A percentile compares a stretch with the other conserved stretches of the same genome.
Evolutionary conservation across 2,113 vertebrate genomes (phyloP).

Genomic region (Nesoenas mayeri): DNA sequence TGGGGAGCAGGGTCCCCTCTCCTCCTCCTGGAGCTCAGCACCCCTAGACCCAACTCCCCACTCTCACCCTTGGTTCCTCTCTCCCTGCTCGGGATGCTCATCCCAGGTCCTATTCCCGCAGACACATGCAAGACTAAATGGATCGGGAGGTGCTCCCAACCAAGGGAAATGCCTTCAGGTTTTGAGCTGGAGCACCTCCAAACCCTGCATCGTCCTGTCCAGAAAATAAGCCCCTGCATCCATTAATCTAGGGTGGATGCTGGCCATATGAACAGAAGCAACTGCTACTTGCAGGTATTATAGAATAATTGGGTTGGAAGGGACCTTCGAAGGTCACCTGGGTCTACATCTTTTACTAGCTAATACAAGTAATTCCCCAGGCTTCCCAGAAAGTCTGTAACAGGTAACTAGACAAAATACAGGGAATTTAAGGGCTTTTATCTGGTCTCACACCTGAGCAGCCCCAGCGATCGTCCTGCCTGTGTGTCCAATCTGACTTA

Average conservation of each 20-base stretch:
- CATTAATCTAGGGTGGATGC: not conserved
- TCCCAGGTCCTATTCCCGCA: not conserved
- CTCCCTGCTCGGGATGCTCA: not conserved
- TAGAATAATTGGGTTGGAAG: too few relatives aligned
- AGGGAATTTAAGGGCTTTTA: not conserved
- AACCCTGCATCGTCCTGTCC: not conserved
- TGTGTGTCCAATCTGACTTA: not conserved
- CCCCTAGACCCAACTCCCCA: not conserved
- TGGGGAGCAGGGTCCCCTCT: not conserved
- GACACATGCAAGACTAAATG: not conserved
- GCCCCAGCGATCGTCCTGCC: not conserved
- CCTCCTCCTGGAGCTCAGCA: not conserved
- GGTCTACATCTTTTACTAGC: not conserved
- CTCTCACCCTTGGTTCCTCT: not conserved
- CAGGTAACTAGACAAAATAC: not conserved
- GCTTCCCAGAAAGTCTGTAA: not conserved
- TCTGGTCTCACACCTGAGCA: not conserved
- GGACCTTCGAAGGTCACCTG: not conserved
- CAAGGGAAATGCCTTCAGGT: not conserved
- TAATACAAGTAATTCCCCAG: not conserved
- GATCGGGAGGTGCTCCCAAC: not conserved
- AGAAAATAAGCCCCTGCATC: not conserved
- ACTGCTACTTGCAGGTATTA: not conserved
- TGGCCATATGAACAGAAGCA: not conserved
- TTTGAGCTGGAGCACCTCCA: not conserved